Evolutionary conservation across 2,888 invertebrate species (phyloP), one percentile per base, ranked within the genome.

Genomic region (Incurvaria masculella): DNA sequence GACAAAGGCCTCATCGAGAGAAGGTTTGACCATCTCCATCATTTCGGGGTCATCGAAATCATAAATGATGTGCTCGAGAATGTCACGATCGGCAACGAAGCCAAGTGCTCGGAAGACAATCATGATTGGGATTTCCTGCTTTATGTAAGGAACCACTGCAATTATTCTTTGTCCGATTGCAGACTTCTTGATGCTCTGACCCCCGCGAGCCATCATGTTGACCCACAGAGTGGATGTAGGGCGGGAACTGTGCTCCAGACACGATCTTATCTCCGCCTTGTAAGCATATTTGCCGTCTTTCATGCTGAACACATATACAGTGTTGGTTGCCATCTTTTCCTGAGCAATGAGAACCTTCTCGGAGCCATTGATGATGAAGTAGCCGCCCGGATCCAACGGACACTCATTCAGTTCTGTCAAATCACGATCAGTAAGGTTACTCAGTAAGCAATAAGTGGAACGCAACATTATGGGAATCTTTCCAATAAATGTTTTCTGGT

Each of bases 1-100:
- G 0, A 98, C 98, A 72, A 99, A 99, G 41, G 99, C 99, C 78
- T 99, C 99, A 73, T 99, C 99, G 49, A 99, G 75, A 0, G 98
- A 98, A 1, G 99, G 99, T 68, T 99, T 99, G 0, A 97, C 97
- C 97, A 99, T 98, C 84, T 99, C 99, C 98, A 99, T 99, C 97
- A 99, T 98, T 81, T 99, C 99, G 6, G 97, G 98, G 74, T 99
- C 99, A 71, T 99, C 97, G 75, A 99, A 99, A 66, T 99, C 99
- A 68, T 99, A 99, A 61, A 99, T 99, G 53, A 99, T 99, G 63
- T 99, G 99, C 66, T 99, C 99, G 19, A 99, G 80, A 61, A 99
- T 99, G 74, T 99, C 99, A 62, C 99, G 85, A 73, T 99, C 99
- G 8, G 99, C 97, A 41, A 99, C 99, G 76, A 99, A 99, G 27